A percentile compares a stretch with the other conserved stretches of the same genome.
Evolutionary conservation across 2,113 vertebrate genomes (phyloP).

Genomic region (Sclerurus mexicanus): DNA sequence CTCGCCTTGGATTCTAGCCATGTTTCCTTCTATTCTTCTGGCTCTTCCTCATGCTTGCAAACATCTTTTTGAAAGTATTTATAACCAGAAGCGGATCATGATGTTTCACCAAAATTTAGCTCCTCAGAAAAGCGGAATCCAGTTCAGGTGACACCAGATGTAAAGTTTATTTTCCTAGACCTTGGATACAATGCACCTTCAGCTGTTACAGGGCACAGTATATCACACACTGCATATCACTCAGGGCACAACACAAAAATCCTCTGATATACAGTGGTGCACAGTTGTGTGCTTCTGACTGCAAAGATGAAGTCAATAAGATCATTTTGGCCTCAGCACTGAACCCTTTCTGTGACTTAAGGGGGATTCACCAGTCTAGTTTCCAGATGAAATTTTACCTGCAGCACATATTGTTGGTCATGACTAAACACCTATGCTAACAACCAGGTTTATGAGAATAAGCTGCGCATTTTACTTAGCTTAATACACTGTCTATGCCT

Average conservation of each 20-base stretch:
- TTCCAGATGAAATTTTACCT: neutral
- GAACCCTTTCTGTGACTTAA: neutral
- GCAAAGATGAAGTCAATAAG: neutral
- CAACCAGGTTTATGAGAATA: neutral
- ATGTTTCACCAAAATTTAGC: slow-evolving; percentile 17
- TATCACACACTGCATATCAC: neutral
- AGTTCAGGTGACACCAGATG: neutral
- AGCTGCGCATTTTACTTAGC: neutral
- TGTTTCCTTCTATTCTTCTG: slow-evolving; percentile 18
- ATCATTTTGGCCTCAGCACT: neutral
- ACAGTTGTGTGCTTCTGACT: neutral
- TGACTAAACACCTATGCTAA: neutral
- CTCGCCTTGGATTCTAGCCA: neutral
- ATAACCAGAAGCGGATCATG: neutral
- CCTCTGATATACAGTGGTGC: neutral
- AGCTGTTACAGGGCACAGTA: neutral
- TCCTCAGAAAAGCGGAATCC: neutral
- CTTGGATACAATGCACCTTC: slow-evolving; percentile 8
- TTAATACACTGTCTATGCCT: neutral
- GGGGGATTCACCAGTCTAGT: neutral
- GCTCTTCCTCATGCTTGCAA: slow-evolving; percentile 18
- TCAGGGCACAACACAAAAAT: neutral
- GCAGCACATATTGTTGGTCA: neutral
- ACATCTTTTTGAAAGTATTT: slow-evolving; percentile 35
- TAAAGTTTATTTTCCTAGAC: neutral